These are phyloP conservation scores for Parochlus steinenii DNA, from an alignment of 2,888 invertebrate species.

Conservation along the genomic window DNA sequence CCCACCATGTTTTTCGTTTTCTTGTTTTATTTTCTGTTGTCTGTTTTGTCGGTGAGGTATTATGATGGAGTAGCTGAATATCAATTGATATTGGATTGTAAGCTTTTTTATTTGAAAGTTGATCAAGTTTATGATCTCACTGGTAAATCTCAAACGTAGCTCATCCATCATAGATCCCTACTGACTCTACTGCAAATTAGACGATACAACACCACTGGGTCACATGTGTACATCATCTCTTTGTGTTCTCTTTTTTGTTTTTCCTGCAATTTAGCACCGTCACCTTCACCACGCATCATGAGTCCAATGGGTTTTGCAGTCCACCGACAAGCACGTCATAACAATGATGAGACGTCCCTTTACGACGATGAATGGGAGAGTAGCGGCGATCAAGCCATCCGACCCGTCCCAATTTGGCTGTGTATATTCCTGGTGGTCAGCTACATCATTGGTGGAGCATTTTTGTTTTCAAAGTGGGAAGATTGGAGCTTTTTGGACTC, in stretches of 20 bases:
- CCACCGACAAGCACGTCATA: slow-evolving; percentile 33
- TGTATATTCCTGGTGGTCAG: slow-evolving; percentile 77
- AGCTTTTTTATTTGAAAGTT: too few relatives aligned
- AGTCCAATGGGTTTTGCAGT: slow-evolving; percentile 49
- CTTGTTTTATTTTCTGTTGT: too few relatives aligned
- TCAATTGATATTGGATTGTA: too few relatives aligned
- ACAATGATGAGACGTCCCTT: slow-evolving; percentile 41
- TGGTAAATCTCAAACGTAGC: too few relatives aligned
- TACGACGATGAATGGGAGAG: slow-evolving; percentile 36
- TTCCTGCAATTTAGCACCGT: slow-evolving; percentile 17
- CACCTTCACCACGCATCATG: slow-evolving; percentile 45
- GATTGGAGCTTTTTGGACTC: slow-evolving; percentile 73
- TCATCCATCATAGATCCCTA: too few relatives aligned
- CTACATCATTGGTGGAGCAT: slow-evolving; percentile 79
- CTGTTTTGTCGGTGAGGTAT: too few relatives aligned
- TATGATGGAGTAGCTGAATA: too few relatives aligned
- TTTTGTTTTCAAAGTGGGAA: slow-evolving; percentile 73
- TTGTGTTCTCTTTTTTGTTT: slow-evolving; percentile 6
- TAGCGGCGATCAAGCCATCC: slow-evolving; percentile 26
- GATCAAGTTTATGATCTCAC: too few relatives aligned
- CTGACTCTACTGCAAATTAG: too few relatives aligned
- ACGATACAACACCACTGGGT: too few relatives aligned
- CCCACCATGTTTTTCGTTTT: too few relatives aligned
- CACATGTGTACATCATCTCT: slow-evolving; percentile 1
- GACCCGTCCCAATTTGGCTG: slow-evolving; percentile 76